Evolutionary conservation across 2,888 invertebrate genomes (phyloP), one percentile per base, ranked within the genome.

Genomic region (Microplitis deprimator): DNA sequence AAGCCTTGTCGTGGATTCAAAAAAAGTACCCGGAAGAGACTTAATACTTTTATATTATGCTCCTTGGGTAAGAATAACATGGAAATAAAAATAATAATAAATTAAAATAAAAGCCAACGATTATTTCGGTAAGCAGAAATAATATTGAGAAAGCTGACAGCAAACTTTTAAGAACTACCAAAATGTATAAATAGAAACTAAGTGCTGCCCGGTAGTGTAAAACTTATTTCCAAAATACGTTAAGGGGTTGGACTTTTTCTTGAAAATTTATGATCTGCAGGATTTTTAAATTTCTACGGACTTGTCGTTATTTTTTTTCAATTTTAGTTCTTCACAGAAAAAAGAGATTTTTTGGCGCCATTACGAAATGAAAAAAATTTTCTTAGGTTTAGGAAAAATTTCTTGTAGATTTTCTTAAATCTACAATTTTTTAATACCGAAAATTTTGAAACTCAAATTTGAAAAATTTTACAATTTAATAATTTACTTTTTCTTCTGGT

Each of bases 1-100:
- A 50, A 50, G 7, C 50, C 50, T 6, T 6, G 50, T 50, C 50
- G 50, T 50, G 50, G 50, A 50, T 50, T 50, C 50, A 50, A 50
- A 50, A 50, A 50, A 50, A 50, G 50, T 50, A 50, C 50, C 50
- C 50, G 50, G 50, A 50, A 50, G 50, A 50, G 50, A 50, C 50
- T 50, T 50, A 13, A 50, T 50, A 50, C 50, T 50, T 50, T 50
- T 50, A 50, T 50, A 50, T 50, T 50, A 50, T 50, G 50, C 50
- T 8, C 50, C 50, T 50, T 50, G 4, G 13, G 50, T 50, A 50
- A 50, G 50, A 50, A 50, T 50, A 50, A 50, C 10, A 50, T 50
- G 50, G 50, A 50, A 50, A 13, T 13, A 50, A 8, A 50, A 50
- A 50, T 8, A 50, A 50, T 50, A 50, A 50, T 13, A 13, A 13